phyloP scores from a whole-genome alignment of 2,888 invertebrate genomes.

The Malthinus flaveolus region DNA sequence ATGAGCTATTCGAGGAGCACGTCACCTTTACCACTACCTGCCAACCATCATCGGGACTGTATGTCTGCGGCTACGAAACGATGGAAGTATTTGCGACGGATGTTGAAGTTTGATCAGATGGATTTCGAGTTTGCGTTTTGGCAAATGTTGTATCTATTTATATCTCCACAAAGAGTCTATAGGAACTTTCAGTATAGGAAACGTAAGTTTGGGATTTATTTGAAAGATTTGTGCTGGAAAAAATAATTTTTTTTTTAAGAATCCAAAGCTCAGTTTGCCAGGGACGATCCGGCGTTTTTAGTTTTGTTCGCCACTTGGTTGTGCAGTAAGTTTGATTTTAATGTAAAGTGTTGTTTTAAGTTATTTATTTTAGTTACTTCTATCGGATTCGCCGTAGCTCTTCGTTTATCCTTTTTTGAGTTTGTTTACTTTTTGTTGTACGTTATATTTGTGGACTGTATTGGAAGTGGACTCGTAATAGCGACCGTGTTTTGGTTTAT shows the following conservation, averaged over 20 bases:
- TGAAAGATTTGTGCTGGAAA: neutral
- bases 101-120: slow-evolving; percentile 95
- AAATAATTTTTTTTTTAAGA: slow-evolving; percentile 64
- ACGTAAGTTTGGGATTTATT: slow-evolving; percentile 65
- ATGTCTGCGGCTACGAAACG: slow-evolving; percentile 86
- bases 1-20: slow-evolving; percentile 60
- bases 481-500: slow-evolving; percentile 87
- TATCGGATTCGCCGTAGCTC: slow-evolving; percentile 81
- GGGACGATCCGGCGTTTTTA: slow-evolving; percentile 98
- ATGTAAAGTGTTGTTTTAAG: slow-evolving; percentile 20
- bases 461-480: slow-evolving; percentile 82
- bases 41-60: slow-evolving; percentile 69
- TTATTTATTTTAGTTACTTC: slow-evolving; percentile 74
- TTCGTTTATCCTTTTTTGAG: slow-evolving; percentile 69
- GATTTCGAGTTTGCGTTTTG: slow-evolving; percentile 99
- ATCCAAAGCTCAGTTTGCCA: slow-evolving; percentile 97
- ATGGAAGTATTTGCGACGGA: slow-evolving; percentile 81
- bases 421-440: slow-evolving; percentile 85
- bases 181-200: slow-evolving; percentile 97
- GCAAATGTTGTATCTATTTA: slow-evolving; percentile 97
- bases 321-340: slow-evolving; percentile 62
- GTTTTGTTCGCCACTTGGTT: slow-evolving; percentile 87
- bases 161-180: slow-evolving; percentile 95
- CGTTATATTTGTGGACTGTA: slow-evolving; percentile 93
- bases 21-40: slow-evolving; percentile 71